Percentiles rank a stretch among this genome's conserved stretches.
Evolutionary conservation across 2,888 invertebrate species (phyloP).

Genomic region (Euzetes globulus): DNA sequence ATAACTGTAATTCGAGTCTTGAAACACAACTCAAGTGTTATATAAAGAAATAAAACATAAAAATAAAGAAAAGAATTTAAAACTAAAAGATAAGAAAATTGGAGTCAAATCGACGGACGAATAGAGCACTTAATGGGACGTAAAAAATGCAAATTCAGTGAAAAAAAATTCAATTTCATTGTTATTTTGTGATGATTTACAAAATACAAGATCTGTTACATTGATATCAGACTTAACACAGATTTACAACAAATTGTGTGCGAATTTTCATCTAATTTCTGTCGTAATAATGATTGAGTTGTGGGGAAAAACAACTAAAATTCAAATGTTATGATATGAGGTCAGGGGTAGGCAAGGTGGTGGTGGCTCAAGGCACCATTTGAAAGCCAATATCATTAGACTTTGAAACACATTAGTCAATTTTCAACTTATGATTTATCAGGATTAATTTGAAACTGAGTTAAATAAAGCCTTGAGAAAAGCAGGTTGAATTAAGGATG

Average conservation of each 20-base stretch:
- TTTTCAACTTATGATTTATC: no score
- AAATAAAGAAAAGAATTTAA: background rate
- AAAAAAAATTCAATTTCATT: background rate
- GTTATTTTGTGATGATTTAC: background rate
- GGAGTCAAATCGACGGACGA: background rate
- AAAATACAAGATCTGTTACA: background rate
- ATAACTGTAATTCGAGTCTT: background rate
- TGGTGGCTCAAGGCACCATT: no score
- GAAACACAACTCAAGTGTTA: background rate
- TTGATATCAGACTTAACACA: background rate
- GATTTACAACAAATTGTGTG: background rate
- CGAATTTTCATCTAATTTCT: background rate
- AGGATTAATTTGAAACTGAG: no score
- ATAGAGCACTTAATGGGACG: background rate
- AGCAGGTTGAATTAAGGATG: no score
- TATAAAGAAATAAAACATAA: background rate
- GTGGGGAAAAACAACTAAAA: background rate
- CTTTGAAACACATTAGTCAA: no score
- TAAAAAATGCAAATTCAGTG: background rate
- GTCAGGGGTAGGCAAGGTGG: no score
- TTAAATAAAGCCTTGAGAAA: no score
- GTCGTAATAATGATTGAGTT: background rate
- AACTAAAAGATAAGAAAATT: background rate
- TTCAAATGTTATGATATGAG: no score
- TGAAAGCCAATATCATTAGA: no score